Base-by-base conservation (phyloP, 37 sponge, comb jelly and placozoan species). In the Beroe forskalii region DNA sequence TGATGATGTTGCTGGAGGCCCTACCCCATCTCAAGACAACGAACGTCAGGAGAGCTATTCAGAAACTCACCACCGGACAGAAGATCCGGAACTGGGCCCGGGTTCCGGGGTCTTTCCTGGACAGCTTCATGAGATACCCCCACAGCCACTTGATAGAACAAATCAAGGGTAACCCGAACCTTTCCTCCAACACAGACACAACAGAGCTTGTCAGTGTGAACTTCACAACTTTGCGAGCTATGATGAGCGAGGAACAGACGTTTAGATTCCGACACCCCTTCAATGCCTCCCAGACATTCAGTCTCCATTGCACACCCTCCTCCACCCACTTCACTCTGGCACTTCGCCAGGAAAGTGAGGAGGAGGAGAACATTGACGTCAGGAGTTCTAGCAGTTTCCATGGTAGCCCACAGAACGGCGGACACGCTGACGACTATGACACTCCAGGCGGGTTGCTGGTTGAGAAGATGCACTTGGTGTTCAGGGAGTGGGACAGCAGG, bases 1-100 rank as follows among this genome's bases (percentile, higher is more conserved):
- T 69, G 35, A 32, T 69, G 33, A 69, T 69, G 72, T 27, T 69
- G 72, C 28, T 69, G 28, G 72, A 69, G 32, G 72, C 72, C 14
- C 72, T 69, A 0, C 27, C 72, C 1, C 32, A 35, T 37, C 38
- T 69, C 1, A 27, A 27, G 19, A 69, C 27, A 27, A 36, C 32
- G 19, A 14, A 27, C 1, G 32, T 32, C 12, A 32, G 32, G 1
- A 33, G 32, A 69, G 72, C 72, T 32, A 69, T 69, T 14, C 19
- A 32, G 35, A 9, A 14, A 4, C 38, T 69, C 9, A 69, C 19
- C 1, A 32, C 36, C 38, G 72, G 33, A 32, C 27, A 9, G 32
- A 69, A 69, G 39, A 17, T 32, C 33, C 38, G 32, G 17, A 69
- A 69, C 32, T 69, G 72, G 72, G 72, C 72, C 17, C 35, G 72